Conservation (phyloP, 2,113 vertebrate species). For the Gavia stellata region DNA sequence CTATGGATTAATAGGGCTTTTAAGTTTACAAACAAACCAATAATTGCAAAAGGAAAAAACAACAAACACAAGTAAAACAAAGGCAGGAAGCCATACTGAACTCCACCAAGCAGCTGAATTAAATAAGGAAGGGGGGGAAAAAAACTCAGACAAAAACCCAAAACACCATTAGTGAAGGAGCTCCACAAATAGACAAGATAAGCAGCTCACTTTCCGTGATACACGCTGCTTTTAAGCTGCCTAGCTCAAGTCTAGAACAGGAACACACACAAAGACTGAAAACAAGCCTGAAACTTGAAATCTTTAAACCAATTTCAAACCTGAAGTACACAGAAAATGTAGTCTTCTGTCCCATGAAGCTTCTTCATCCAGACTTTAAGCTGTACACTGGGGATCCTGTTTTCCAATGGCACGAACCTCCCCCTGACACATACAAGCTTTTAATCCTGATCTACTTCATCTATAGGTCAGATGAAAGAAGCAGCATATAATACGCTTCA, state of each 20-base stretch:
- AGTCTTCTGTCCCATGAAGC: background rate
- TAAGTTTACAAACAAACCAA: conserved; percentile 52
- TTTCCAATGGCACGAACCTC: background rate
- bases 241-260: background rate
- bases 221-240: background rate
- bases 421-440: background rate
- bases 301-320: background rate
- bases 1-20: conserved; percentile 64
- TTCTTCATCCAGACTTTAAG: background rate
- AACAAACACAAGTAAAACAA: conserved; percentile 39
- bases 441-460: background rate
- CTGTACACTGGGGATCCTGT: background rate
- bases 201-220: background rate
- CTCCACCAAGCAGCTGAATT: background rate
- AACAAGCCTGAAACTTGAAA: background rate
- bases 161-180: background rate
- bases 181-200: background rate
- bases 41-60: conserved; percentile 34
- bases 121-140: background rate
- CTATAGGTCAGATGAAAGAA: background rate
- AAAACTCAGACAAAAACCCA: background rate
- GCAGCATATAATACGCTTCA: background rate
- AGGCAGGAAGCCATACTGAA: conserved; percentile 25
- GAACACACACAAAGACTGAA: background rate
- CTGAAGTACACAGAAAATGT: background rate